Evolutionary conservation across 2,888 invertebrate genomes (phyloP).

Genomic region (Chrysolina oricalcia): DNA sequence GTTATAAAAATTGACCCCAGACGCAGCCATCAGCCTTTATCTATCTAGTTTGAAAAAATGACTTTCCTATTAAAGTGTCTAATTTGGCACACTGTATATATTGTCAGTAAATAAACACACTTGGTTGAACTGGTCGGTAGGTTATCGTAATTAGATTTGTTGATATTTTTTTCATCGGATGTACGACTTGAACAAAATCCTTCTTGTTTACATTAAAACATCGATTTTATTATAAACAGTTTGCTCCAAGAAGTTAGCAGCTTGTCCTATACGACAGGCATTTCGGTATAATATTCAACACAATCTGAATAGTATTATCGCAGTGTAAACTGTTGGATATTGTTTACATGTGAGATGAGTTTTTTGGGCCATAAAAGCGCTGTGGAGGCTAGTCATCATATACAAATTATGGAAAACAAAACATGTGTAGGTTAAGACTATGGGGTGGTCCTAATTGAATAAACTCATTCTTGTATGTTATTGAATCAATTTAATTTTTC

Average conservation of each 20-base stretch:
- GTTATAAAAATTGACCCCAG: too few species aligned
- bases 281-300: conserved; percentile 44
- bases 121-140: neutral
- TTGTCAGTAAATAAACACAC: too few species aligned
- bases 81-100: too few species aligned
- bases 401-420: conserved; percentile 14
- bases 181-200: conserved; percentile 31
- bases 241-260: conserved; percentile 46
- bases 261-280: conserved; percentile 43
- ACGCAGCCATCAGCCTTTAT: too few species aligned
- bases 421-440: conserved; percentile 34
- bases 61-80: too few species aligned
- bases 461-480: neutral
- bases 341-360: conserved; percentile 49
- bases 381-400: neutral
- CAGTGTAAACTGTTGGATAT: conserved; percentile 50
- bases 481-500: too few species aligned
- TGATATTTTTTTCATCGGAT: conserved; percentile 24
- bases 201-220: conserved; percentile 40
- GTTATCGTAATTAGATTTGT: neutral
- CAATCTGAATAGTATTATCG: conserved; percentile 40
- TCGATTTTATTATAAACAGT: conserved; percentile 54
- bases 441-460: conserved; percentile 5
- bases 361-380: conserved; percentile 30
- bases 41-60: too few species aligned